Evolutionary conservation across 2,797 vertebrate genomes (phyloP).

Genomic region (Schizopygopsis pylzovi): DNA sequence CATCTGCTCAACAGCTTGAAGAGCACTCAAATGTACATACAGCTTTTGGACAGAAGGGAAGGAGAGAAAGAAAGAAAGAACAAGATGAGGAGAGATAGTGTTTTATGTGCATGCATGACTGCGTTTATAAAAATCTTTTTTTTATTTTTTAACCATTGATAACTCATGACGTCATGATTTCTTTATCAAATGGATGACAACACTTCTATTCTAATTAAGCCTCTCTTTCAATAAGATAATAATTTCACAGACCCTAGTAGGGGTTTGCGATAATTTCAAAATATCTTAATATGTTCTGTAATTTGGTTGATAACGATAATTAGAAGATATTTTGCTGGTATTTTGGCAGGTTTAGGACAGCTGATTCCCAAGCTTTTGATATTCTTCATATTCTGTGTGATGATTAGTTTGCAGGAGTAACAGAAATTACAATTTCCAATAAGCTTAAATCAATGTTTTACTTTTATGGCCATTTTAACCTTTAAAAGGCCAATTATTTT

Average conservation of each 20-base stretch:
- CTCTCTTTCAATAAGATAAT: conserved; percentile 22
- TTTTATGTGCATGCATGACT: background rate
- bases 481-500: background rate
- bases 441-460: background rate
- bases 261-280: background rate
- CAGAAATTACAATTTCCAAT: background rate
- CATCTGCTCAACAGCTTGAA: conserved; percentile 64
- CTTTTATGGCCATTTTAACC: background rate
- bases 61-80: conserved; percentile 3
- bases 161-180: background rate
- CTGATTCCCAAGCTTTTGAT: background rate
- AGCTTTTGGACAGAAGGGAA: conserved; percentile 26
- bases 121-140: background rate
- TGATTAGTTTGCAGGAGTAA: background rate
- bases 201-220: background rate
- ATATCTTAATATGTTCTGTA: background rate
- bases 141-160: background rate
- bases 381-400: background rate
- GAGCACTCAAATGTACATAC: conserved; percentile 49
- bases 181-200: conserved; percentile 13
- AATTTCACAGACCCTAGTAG: conserved; percentile 26
- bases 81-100: conserved; percentile 19
- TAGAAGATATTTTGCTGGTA: background rate
- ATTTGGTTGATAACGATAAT: background rate
- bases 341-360: background rate